Evolutionary conservation across 92 coral and sea anemone species (phyloP).

Genomic region (Phenganax subtilis): DNA sequence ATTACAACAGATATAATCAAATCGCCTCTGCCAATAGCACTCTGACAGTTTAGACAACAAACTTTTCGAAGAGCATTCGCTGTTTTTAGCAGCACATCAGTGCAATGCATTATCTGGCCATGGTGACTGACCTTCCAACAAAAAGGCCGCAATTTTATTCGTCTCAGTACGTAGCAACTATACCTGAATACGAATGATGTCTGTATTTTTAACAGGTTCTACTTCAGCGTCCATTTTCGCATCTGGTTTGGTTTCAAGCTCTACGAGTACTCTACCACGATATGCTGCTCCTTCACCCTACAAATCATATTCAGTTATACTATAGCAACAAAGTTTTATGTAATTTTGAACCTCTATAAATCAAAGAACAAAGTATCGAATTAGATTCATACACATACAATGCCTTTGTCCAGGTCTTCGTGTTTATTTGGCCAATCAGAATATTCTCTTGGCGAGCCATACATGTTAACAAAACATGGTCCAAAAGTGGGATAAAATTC

Average conservation of each 20-base stretch:
- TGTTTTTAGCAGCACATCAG: too few relatives aligned
- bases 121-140: too few relatives aligned
- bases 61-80: too few relatives aligned
- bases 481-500: slow-evolving; percentile 81
- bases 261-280: slow-evolving; percentile 60
- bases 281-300: slow-evolving; percentile 78
- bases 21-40: too few relatives aligned
- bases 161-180: background rate
- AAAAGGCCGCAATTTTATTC: too few relatives aligned
- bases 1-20: too few relatives aligned
- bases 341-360: too few relatives aligned
- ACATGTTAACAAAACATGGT: slow-evolving; percentile 74
- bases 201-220: slow-evolving; percentile 50
- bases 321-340: too few relatives aligned
- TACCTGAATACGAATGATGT: slow-evolving; percentile 59
- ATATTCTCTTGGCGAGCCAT: slow-evolving; percentile 86
- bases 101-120: too few relatives aligned
- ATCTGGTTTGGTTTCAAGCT: slow-evolving; percentile 50
- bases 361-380: too few relatives aligned
- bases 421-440: slow-evolving; percentile 71
- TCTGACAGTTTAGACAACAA: too few relatives aligned
- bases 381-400: slow-evolving; percentile 50
- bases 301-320: background rate
- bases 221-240: slow-evolving; percentile 41
- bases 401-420: slow-evolving; percentile 70